Evolutionary conservation across 2,113 vertebrate species (phyloP), one percentile per base, ranked within the genome.

Genomic region (Bufo gargarizans): DNA sequence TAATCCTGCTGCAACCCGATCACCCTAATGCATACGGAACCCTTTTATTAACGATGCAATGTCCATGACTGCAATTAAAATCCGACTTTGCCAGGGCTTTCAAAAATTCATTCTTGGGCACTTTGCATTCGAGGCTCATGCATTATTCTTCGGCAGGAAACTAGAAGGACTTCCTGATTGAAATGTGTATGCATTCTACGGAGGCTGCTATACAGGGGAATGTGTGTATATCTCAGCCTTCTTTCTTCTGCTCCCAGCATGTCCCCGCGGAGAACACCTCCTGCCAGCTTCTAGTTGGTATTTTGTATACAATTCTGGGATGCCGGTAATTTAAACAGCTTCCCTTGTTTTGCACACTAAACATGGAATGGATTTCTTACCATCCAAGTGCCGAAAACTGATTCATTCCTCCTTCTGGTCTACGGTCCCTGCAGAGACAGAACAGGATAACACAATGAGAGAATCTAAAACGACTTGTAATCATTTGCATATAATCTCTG

Each of bases 71-170:
- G 71, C 56, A 77, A 86, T 86, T 86, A 77, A 63, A 77, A 86
- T 86, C 10, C n/a, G 47, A 77, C 22, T 77, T 77, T 76, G 19
- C 72, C 10, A 47, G 43, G 3, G 61, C 65, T 85, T 74, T 33
- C 74, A 22, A 63, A 43, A 90, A 89, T 88, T 53, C 59, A 69
- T 88, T 89, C 61, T 80, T 89, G 82, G 7, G 45, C 74, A 87
- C n/a, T 91, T 50, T n/a, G 67, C 33, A 84, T 69, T 53, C 53
- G 82, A 67, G 33, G 82, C 63, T 71, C 82, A 84, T 84, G 82
- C n/a, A 84, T 84, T 84, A 71, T 84, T 69, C 63, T 69, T n/a
- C n/a, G 49, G 63, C 82, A 84, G 82, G 82, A 84, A 67, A 71
- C 82, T 69, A 84, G 13, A 83, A 50, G 81, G 47, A 55, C 65